These are phyloP conservation scores for Heliopora coerulea DNA, from an alignment of 92 coral and sea anemone genomes.

Conservation along the genomic window DNA sequence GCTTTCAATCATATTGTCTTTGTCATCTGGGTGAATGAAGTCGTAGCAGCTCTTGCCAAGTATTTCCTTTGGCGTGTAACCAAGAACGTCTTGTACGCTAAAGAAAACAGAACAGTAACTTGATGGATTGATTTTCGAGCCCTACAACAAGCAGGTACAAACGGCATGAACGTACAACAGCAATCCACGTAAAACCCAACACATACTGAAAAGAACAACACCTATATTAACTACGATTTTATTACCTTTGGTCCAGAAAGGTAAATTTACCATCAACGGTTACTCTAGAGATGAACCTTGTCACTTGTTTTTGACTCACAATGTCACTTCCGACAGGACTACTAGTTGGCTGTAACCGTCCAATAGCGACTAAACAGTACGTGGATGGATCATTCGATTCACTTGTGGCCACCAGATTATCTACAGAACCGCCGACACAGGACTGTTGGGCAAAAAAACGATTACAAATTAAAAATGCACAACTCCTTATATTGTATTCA, in stretches of 20 bases:
- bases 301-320: slow-evolving; percentile 68
- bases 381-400: slow-evolving; percentile 50
- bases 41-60: slow-evolving; percentile 86
- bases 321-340: slow-evolving; percentile 79
- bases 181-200: not conserved
- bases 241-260: slow-evolving; percentile 93
- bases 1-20: slow-evolving; percentile 93
- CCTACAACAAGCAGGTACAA: too few species aligned
- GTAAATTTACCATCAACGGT: slow-evolving; percentile 97
- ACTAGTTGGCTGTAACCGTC: slow-evolving; percentile 91
- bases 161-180: not conserved
- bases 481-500: too few species aligned
- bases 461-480: not conserved
- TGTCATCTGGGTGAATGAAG: slow-evolving; percentile 89
- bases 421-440: slow-evolving; percentile 12
- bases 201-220: too few species aligned
- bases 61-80: slow-evolving; percentile 87
- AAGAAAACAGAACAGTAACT: not conserved
- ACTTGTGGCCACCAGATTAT: slow-evolving; percentile 39
- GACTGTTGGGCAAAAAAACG: slow-evolving; percentile 11
- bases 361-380: slow-evolving; percentile 83
- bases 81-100: slow-evolving; percentile 86
- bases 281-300: slow-evolving; percentile 88
- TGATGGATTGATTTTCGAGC: not conserved
- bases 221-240: too few species aligned